These are phyloP conservation scores for Disparrhopalites patrizii DNA, from an alignment of 2,888 invertebrate species.

Conservation along the genomic window DNA sequence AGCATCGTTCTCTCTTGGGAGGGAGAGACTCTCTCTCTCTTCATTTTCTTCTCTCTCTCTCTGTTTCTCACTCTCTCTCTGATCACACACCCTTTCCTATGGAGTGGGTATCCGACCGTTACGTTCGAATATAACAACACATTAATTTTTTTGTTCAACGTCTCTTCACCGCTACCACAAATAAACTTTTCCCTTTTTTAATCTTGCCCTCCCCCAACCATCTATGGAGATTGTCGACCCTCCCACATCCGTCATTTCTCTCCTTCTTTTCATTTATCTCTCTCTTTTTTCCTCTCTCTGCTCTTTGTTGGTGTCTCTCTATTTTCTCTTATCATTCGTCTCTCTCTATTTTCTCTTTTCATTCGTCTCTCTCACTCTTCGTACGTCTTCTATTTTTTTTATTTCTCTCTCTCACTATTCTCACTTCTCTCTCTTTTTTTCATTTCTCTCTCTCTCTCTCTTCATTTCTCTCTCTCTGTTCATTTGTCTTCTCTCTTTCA, in stretches of 20 bases:
- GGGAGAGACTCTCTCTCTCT: neutral
- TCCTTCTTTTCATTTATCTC: conserved; percentile 1
- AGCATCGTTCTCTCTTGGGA: no score
- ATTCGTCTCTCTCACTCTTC: neutral
- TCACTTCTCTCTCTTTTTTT: neutral
- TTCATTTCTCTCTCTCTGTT: neutral
- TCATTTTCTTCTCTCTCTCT: conserved; percentile 3
- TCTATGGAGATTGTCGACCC: no score
- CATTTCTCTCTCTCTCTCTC: neutral
- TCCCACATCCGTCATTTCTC: no score
- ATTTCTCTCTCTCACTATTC: neutral
- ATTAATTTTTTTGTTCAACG: neutral
- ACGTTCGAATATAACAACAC: neutral
- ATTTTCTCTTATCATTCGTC: neutral
- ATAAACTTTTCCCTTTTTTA: no score
- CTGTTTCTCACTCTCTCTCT: neutral
- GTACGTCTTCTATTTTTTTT: neutral
- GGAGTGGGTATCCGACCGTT: no score
- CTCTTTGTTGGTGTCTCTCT: neutral
- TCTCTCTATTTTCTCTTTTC: neutral
- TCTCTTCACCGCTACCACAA: no score
- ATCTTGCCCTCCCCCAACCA: no score
- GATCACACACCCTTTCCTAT: neutral
- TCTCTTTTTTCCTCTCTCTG: neutral
- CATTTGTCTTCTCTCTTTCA: no score